Conservation (phyloP, 37 sponge, comb jelly and placozoan genomes). For the Beroe forskalii region DNA sequence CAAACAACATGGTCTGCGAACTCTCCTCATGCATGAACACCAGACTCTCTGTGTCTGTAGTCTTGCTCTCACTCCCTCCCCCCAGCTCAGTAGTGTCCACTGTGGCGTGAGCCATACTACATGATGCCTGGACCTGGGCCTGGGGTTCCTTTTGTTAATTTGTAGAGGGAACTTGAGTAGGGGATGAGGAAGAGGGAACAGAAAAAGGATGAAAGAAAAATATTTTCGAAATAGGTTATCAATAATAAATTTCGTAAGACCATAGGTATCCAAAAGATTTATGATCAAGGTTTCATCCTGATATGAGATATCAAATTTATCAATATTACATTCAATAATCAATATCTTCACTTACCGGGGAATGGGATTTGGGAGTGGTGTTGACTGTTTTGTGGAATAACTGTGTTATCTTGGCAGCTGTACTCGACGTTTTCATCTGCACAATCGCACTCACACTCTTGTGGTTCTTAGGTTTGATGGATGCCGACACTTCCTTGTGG, state of each 20-base stretch:
- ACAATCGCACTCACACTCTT: slow-evolving; percentile 46
- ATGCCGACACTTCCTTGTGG: slow-evolving; percentile 39
- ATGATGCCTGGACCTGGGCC: background rate
- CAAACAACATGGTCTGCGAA: slow-evolving; percentile 9
- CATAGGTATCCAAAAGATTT: too few relatives aligned
- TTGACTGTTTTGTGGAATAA: slow-evolving; percentile 10
- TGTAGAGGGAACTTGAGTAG: background rate
- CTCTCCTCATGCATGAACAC: slow-evolving; percentile 12
- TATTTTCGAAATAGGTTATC: too few relatives aligned
- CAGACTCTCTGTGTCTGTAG: slow-evolving; percentile 35
- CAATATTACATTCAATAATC: too few relatives aligned
- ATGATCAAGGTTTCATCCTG: too few relatives aligned
- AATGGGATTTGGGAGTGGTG: background rate
- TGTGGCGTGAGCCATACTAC: background rate
- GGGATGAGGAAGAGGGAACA: background rate
- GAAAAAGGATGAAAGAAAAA: background rate
- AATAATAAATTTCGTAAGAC: too few relatives aligned
- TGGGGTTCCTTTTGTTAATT: background rate
- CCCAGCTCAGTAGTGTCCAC: slow-evolving; percentile 2
- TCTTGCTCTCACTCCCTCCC: background rate
- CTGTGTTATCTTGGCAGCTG: slow-evolving; percentile 17
- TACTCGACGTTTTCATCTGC: slow-evolving; percentile 2
- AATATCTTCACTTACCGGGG: background rate
- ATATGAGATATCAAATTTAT: background rate
- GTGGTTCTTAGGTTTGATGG: slow-evolving; percentile 14